Conservation (phyloP, 2,888 invertebrate genomes). For the Patella caerulea region DNA sequence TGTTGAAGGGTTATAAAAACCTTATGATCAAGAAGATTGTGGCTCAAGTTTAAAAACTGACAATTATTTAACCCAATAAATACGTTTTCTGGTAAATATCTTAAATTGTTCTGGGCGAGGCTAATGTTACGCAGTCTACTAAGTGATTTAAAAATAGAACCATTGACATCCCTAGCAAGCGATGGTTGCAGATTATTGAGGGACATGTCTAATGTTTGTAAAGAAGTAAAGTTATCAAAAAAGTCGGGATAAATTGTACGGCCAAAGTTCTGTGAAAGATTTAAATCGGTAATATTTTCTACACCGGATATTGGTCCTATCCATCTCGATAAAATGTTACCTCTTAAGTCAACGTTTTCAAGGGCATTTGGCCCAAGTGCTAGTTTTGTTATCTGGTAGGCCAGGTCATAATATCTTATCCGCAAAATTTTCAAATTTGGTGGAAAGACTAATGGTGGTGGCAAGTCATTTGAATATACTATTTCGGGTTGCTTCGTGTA, state of each 20-base stretch:
- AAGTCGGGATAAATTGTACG: constrained; percentile 1
- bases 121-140: background rate
- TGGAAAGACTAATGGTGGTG: background rate
- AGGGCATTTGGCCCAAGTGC: constrained; percentile 8
- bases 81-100: background rate
- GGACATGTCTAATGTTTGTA: constrained; percentile 10
- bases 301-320: constrained; percentile 15
- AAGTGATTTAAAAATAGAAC: constrained; percentile 5
- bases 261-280: constrained; percentile 16
- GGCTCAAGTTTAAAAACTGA: background rate
- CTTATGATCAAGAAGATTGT: background rate
- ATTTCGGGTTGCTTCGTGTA: too few species aligned
- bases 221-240: constrained; percentile 11
- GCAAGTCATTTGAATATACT: too few species aligned
- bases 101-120: constrained; percentile 13
- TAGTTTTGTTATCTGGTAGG: background rate
- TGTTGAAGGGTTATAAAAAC: background rate
- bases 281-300: constrained; percentile 19
- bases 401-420: background rate
- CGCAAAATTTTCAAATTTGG: background rate
- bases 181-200: constrained; percentile 8
- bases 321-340: constrained; percentile 12
- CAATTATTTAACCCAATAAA: background rate
- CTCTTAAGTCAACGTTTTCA: constrained; percentile 11
- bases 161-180: background rate